Evolutionary conservation across 2,113 vertebrate genomes (phyloP).

Genomic region (Brachyistius frenatus): DNA sequence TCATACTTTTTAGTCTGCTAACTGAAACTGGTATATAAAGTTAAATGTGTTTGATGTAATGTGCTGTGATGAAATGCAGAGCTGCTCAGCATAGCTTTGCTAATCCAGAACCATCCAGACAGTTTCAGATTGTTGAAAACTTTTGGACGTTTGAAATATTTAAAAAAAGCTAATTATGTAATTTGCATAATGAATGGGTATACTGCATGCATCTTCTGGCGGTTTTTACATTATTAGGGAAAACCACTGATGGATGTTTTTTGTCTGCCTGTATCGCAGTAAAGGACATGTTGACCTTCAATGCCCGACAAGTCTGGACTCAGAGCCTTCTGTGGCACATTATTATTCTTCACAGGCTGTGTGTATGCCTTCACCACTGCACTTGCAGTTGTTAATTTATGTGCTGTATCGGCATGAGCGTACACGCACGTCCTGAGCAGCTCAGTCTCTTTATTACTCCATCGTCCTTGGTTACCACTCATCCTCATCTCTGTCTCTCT

Average conservation of each 20-base stretch:
- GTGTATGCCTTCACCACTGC: background rate
- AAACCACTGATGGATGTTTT: background rate
- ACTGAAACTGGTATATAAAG: too few relatives aligned
- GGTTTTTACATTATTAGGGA: background rate
- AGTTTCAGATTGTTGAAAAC: background rate
- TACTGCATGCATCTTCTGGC: background rate
- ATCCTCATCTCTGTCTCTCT: background rate
- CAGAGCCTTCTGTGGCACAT: slow-evolving; percentile 28
- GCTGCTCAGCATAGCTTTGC: too few relatives aligned
- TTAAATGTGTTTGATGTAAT: too few relatives aligned
- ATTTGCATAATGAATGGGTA: background rate
- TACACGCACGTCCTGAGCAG: background rate
- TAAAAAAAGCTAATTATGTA: background rate
- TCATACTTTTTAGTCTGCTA: too few relatives aligned
- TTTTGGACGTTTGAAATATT: too few relatives aligned
- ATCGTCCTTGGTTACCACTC: slow-evolving; percentile 6
- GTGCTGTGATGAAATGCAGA: background rate
- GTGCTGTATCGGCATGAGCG: background rate
- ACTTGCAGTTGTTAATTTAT: slow-evolving; percentile 20
- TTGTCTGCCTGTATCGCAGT: background rate
- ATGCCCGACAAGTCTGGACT: slow-evolving; percentile 15
- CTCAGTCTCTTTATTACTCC: background rate
- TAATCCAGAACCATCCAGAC: background rate
- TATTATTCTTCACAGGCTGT: slow-evolving; percentile 52
- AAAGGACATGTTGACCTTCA: slow-evolving; percentile 62